Percentiles rank a stretch among this genome's conserved stretches.
phyloP scores from a whole-genome alignment of 2,113 vertebrate species.

The Eonycteris spelaea region DNA sequence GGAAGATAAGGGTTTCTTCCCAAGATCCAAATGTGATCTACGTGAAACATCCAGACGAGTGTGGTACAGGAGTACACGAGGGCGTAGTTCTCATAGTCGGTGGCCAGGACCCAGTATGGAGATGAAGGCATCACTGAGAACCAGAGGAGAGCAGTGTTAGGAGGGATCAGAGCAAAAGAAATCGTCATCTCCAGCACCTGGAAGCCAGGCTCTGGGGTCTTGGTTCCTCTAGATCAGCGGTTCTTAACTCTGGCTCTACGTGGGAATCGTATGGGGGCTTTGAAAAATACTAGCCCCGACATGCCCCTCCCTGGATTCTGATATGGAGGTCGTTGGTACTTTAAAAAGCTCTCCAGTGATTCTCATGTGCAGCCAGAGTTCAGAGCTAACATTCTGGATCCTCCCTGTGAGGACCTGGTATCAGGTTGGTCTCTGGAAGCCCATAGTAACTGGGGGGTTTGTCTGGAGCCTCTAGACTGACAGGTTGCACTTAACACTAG shows the following conservation, averaged over 20 bases:
- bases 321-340: not conserved
- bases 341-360: not conserved
- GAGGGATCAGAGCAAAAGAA: not conserved
- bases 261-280: not conserved
- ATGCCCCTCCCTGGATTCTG: not conserved
- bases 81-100: slow-evolving; percentile 89
- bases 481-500: not conserved
- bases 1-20: slow-evolving; percentile 87
- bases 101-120: slow-evolving; percentile 93
- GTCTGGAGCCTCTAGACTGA: not conserved
- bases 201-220: not conserved
- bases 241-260: not conserved
- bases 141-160: not conserved
- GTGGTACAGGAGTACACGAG: slow-evolving; percentile 93
- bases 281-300: not conserved
- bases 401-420: not conserved
- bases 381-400: not conserved
- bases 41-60: slow-evolving; percentile 89
- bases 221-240: not conserved
- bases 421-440: not conserved
- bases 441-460: not conserved
- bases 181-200: not conserved
- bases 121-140: slow-evolving; percentile 88
- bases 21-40: slow-evolving; percentile 91
- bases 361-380: not conserved